Evolutionary conservation across 2,113 vertebrate genomes (phyloP), one percentile per base, ranked within the genome.

Genomic region (Entosphenus tridentatus): DNA sequence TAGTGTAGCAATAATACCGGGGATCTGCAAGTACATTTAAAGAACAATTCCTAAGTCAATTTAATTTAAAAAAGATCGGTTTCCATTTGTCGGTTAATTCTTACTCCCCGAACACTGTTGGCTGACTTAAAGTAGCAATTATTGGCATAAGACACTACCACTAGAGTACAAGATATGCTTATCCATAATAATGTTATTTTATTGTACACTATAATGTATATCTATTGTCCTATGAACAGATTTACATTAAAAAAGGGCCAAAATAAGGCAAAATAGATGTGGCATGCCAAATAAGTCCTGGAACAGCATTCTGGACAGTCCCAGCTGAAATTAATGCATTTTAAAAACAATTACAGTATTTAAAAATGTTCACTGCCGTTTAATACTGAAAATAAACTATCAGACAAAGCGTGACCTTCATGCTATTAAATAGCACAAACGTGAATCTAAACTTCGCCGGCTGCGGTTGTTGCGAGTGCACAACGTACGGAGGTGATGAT

Each of bases 401-500:
- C n/a, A 72, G 54, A 1, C 14, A 56, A 67, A 1, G 56, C 55
- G n/a, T n/a, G 13, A 59, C 56, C 65, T n/a, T 55, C 57, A 16
- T 21, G 54, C 17, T 58, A 55, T 58, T 55, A 39, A 57, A 14
- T 58, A 12, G 12, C 56, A 39, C 39, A 39, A 39, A 39, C 39
- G 39, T 39, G 39, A 39, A 39, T 39, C 5, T 39, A 39, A 69
- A 57, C 11, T 12, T 9, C n/a, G 57, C 57, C 57, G 21, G 57
- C n/a, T 55, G 62, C 57, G 8, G 13, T 69, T 39, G 18, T 8
- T 17, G 57, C 69, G 62, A 11, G 55, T 10, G 54, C 17, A 72
- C 55, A 68, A 80, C 88, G 90, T 76, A 91, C 87, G 10, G 84
- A 81, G 8, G 80, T 86, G 72, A 89, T 81, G 59, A 90, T 83